Conservation (phyloP, 53 echinoderm and acorn worm genomes). For the Paracentrotus lividus region DNA sequence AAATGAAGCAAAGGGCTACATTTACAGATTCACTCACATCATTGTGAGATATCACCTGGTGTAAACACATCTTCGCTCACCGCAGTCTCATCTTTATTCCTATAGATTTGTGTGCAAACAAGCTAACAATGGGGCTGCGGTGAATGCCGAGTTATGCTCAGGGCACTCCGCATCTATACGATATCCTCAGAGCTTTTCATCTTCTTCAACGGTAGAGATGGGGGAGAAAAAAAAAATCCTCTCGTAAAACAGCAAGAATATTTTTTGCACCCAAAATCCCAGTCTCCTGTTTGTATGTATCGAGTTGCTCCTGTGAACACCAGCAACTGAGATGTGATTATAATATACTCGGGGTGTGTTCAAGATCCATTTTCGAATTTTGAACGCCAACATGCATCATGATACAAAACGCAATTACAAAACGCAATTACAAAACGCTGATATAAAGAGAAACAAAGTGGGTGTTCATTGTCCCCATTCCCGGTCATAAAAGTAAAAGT, state of each 20-base stretch:
- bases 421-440: too few species aligned
- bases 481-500: too few species aligned
- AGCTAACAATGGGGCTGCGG: constrained; percentile 56
- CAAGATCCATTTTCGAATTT: too few species aligned
- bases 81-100: constrained; percentile 40
- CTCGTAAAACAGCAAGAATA: constrained; percentile 55
- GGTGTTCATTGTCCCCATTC: too few species aligned
- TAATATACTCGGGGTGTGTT: too few species aligned
- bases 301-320: neutral
- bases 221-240: neutral
- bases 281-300: constrained; percentile 40
- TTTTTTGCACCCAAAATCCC: constrained; percentile 10
- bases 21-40: neutral
- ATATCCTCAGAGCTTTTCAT: constrained; percentile 37
- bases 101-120: constrained; percentile 53
- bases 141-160: constrained; percentile 17
- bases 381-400: too few species aligned
- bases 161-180: constrained; percentile 33
- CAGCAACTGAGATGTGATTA: constrained; percentile 45
- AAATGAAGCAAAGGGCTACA: neutral
- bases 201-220: neutral
- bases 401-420: too few species aligned
- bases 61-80: neutral
- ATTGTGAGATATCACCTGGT: neutral
- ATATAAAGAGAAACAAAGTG: too few species aligned